Conservation (phyloP, 1,140 invertebrate genomes). For the Branchinecta lindahli region DNA sequence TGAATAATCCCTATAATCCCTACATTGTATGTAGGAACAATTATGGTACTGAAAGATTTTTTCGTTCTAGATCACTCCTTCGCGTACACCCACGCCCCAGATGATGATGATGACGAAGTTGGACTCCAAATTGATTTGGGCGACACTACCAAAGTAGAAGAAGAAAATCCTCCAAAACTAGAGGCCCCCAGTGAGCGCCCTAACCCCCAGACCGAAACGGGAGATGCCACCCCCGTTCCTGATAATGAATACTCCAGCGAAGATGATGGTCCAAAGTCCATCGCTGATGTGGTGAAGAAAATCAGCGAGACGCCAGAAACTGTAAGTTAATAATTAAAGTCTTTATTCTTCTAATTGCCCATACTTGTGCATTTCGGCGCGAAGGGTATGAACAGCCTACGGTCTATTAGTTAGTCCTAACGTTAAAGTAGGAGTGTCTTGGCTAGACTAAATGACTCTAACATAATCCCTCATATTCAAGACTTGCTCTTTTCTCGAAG, state of each 20-base stretch:
- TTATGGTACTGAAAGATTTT: too few species aligned
- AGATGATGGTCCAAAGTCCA: conserved; percentile 36
- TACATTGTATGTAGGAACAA: too few species aligned
- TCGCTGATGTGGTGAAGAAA: conserved; percentile 28
- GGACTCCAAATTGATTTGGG: conserved; percentile 14
- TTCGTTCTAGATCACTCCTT: too few species aligned
- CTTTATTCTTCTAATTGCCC: neutral
- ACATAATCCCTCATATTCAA: too few species aligned
- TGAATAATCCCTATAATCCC: too few species aligned
- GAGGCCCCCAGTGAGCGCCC: conserved; percentile 32
- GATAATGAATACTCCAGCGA: conserved; percentile 65
- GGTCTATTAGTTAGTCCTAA: too few species aligned
- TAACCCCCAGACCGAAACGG: conserved; percentile 30
- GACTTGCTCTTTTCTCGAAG: too few species aligned
- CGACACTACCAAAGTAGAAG: conserved; percentile 45
- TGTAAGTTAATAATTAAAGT: neutral
- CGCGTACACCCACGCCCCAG: neutral
- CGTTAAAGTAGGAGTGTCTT: neutral
- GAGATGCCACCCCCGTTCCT: conserved; percentile 27
- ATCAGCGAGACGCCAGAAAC: conserved; percentile 23
- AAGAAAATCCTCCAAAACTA: conserved; percentile 50
- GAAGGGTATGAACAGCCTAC: neutral
- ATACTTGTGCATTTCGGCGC: neutral
- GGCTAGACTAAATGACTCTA: neutral
- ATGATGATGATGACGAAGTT: conserved; percentile 13